Evolutionary conservation across 2,888 invertebrate genomes (phyloP), one percentile per base, ranked within the genome.

Genomic region (Drosophila trichaetosa): DNA sequence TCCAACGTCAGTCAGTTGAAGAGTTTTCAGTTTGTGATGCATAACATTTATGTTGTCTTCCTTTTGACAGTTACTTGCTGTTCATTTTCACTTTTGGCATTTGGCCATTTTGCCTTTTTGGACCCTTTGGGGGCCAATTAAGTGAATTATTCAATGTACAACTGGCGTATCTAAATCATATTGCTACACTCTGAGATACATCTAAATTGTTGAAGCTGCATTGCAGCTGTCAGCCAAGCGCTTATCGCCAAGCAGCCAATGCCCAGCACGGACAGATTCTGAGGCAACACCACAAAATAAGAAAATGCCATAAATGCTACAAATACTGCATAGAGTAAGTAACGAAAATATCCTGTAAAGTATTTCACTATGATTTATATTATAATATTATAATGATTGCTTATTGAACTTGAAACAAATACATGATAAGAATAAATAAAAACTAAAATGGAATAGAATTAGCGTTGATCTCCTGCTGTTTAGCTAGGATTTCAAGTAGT

Each of bases 111-210:
- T 53, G 21, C 38, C 60, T 33, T 60, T 51, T 51, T 24, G 38
- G 27, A 34, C 48, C 40, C 79, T 74, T 69, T 54, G 56, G 82
- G 82, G 76, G 54, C 71, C 82, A 89, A 87, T 87, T 85, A 85
- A 65, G 72, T 85, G 78, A 85, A 89, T 87, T 84, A 85, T 85
- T 85, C 84, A 89, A 72, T 42, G 51, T 24, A 38, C 72, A 63
- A 75, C 68, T 63, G 65, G 60, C 68, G 62, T 51, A 61, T 69
- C 69, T 61, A 76, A 71, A 72, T 85, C 80, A 83, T 65, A 76
- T 78, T 79, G 56, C 49, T 57, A 21, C 31, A 54, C 61, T 52
- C 68, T 52, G 29, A 29, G n/a, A 42, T 64, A 71, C 38, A 54
- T 69, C 73, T 33, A 59, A 77, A 74, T 65, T 65, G 52, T 63